phyloP scores from a whole-genome alignment of 2,797 vertebrate species.

The Natrix natrix region DNA sequence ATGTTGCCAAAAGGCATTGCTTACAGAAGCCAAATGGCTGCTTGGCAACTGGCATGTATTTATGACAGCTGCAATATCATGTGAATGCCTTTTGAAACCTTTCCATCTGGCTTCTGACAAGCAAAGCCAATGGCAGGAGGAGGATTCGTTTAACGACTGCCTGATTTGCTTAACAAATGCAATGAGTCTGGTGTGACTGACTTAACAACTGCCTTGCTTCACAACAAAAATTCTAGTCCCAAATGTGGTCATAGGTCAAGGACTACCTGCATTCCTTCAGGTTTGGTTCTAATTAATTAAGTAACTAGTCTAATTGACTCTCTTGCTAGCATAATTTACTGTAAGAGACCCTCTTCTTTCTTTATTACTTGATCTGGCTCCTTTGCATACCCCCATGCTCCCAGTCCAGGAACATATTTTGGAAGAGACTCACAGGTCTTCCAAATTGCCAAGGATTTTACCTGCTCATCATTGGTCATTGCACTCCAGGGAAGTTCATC shows the following conservation, averaged over 20 bases:
- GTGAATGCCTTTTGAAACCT: background rate
- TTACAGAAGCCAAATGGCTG: background rate
- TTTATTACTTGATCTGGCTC: background rate
- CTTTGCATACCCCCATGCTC: background rate
- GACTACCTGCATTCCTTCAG: background rate
- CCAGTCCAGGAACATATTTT: background rate
- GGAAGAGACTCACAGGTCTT: background rate
- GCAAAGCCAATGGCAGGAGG: background rate
- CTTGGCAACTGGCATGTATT: background rate
- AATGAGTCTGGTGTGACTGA: background rate
- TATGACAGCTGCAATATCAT: background rate
- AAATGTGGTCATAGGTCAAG: background rate
- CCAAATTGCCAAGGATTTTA: conserved; percentile 49
- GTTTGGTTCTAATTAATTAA: background rate
- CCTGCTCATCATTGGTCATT: conserved; percentile 98
- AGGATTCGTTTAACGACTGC: background rate
- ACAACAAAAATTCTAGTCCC: background rate
- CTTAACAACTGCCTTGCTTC: background rate
- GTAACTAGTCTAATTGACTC: background rate
- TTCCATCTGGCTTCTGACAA: background rate
- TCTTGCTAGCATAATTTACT: background rate
- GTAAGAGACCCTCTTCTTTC: background rate
- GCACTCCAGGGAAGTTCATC: conserved; percentile 98
- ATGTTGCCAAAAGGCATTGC: background rate
- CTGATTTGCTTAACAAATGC: background rate